Percentiles rank a stretch among this genome's conserved stretches.
Conservation (phyloP, 1,140 invertebrate genomes). For the Lanistes nyassanus region DNA sequence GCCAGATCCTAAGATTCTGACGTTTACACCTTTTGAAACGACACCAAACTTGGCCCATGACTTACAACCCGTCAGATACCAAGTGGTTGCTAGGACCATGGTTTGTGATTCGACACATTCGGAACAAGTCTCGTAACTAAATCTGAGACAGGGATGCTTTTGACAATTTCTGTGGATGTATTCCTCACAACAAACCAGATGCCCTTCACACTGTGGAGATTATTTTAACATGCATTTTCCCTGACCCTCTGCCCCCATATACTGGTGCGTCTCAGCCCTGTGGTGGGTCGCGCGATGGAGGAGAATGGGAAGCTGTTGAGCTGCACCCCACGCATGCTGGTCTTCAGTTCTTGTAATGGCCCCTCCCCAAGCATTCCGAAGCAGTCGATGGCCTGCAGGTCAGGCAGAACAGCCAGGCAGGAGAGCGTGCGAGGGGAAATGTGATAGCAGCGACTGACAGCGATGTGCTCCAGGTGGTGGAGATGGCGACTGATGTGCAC, state of each 20-base stretch:
- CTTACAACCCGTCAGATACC: not conserved
- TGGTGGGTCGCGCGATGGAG: slow-evolving; percentile 86
- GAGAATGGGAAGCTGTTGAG: slow-evolving; percentile 80
- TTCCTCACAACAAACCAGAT: not conserved
- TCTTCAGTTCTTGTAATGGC: slow-evolving; percentile 71
- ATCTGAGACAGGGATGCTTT: not conserved
- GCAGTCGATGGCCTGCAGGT: slow-evolving; percentile 78
- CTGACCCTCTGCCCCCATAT: slow-evolving; percentile 88
- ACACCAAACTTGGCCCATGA: not conserved
- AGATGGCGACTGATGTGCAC: slow-evolving; percentile 72
- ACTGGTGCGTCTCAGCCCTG: slow-evolving; percentile 84
- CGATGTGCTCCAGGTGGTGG: slow-evolving; percentile 81
- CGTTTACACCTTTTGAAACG: not conserved
- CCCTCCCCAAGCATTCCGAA: slow-evolving; percentile 78
- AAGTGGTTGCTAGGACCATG: not conserved
- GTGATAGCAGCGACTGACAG: slow-evolving; percentile 85
- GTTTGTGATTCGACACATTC: not conserved
- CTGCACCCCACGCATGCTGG: slow-evolving; percentile 71
- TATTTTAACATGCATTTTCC: slow-evolving; percentile 68
- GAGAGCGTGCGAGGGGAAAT: slow-evolving; percentile 75
- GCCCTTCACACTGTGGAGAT: not conserved
- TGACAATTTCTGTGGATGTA: not conserved
- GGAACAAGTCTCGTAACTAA: not conserved
- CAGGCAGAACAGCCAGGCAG: slow-evolving; percentile 69
- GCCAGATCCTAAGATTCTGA: not conserved